Evolutionary conservation across 2,113 vertebrate genomes (phyloP).

Genomic region (Arothron firmamentum): DNA sequence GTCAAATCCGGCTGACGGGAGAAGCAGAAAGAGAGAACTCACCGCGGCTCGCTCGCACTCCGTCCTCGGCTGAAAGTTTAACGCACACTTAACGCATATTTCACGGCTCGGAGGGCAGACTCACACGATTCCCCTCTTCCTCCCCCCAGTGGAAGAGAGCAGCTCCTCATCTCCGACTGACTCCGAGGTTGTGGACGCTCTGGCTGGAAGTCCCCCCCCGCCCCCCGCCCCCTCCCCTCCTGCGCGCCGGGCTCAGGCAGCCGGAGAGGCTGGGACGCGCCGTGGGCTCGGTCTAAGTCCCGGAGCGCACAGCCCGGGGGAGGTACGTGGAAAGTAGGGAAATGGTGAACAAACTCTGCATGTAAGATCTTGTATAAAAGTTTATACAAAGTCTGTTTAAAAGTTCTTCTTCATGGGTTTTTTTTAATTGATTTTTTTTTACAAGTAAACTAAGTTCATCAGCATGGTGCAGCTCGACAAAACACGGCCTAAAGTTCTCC

Average conservation of each 20-base stretch:
- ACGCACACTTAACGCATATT: not conserved
- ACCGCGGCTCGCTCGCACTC: constrained; percentile 35
- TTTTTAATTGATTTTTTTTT: too few relatives aligned
- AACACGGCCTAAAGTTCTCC: too few relatives aligned
- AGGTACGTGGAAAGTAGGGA: constrained; percentile 4
- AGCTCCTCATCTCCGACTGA: constrained; percentile 44
- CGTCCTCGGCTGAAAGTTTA: not conserved
- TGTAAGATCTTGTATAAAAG: not conserved
- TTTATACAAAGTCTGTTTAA: too few relatives aligned
- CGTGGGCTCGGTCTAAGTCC: not conserved
- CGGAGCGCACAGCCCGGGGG: not conserved
- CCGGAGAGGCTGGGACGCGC: not conserved
- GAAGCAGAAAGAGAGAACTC: constrained; percentile 12
- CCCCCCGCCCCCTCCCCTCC: constrained; percentile 8
- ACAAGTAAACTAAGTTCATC: too few relatives aligned
- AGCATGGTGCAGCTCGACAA: too few relatives aligned
- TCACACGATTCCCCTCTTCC: not conserved
- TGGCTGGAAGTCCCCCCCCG: constrained; percentile 48
- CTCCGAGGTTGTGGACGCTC: constrained; percentile 26
- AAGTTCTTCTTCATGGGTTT: too few relatives aligned
- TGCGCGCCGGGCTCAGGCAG: constrained; percentile 1
- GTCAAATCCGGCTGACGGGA: too few relatives aligned
- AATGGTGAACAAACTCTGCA: not conserved
- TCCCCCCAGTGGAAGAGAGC: not conserved
- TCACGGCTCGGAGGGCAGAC: constrained; percentile 3